Evolutionary conservation across 92 coral and sea anemone species (phyloP).

Genomic region (Parazoanthus swiftii): DNA sequence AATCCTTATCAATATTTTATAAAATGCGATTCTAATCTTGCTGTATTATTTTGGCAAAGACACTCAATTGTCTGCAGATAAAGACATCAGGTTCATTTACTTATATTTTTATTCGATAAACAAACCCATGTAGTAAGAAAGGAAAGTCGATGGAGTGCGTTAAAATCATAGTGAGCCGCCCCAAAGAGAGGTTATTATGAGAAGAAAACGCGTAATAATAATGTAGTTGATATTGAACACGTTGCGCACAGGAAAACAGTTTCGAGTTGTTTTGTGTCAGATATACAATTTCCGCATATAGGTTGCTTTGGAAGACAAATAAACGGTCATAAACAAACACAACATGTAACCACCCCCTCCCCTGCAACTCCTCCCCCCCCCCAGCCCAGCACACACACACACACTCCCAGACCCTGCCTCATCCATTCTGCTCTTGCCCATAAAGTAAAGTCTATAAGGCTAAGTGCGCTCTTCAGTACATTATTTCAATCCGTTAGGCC

Average conservation of each 20-base stretch:
- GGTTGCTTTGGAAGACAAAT: not conserved
- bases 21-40: not conserved
- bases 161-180: not conserved
- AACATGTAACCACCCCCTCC: too few relatives aligned
- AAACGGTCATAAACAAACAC: not conserved
- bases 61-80: not conserved
- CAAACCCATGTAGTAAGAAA: not conserved
- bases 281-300: not conserved
- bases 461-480: too few relatives aligned
- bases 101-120: not conserved
- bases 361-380: too few relatives aligned
- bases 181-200: not conserved
- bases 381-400: too few relatives aligned
- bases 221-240: too few relatives aligned
- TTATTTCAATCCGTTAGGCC: too few relatives aligned
- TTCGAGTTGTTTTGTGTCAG: not conserved
- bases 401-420: too few relatives aligned
- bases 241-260: not conserved
- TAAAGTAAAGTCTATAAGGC: too few relatives aligned
- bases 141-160: not conserved
- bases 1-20: conserved; percentile 41
- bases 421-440: too few relatives aligned
- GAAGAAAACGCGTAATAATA: not conserved
- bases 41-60: not conserved
- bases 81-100: not conserved